phyloP scores from a whole-genome alignment of 2,797 vertebrate genomes.

The Varecia variegata region DNA sequence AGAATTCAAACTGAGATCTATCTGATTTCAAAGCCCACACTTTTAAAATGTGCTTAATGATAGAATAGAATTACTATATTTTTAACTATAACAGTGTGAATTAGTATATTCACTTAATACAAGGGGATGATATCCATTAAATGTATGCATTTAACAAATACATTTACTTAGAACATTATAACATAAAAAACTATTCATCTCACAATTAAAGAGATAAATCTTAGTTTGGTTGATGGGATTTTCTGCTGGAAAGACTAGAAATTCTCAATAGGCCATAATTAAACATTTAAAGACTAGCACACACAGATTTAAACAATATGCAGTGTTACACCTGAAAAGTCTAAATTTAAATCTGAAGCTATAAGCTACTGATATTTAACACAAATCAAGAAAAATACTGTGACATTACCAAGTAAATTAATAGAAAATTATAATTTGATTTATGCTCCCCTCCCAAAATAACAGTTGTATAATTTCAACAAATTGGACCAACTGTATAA shows the following conservation, averaged over 20 bases:
- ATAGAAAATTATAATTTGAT: conserved; percentile 1
- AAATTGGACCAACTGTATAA: background rate
- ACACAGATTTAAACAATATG: background rate
- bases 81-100: conserved; percentile 6
- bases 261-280: background rate
- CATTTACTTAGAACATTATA: background rate
- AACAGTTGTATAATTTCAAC: background rate
- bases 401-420: background rate
- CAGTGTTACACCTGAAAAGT: background rate
- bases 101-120: background rate
- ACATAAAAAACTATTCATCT: background rate
- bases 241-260: background rate
- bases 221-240: background rate
- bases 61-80: background rate
- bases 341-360: conserved; percentile 24
- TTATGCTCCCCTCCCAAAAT: background rate
- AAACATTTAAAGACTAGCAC: conserved; percentile 9
- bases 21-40: background rate
- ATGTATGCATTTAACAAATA: conserved; percentile 12
- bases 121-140: background rate
- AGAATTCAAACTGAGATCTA: background rate
- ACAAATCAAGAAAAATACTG: background rate
- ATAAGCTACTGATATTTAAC: background rate
- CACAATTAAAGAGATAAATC: conserved; percentile 24
- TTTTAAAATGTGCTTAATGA: background rate